Evolutionary conservation across 2,113 vertebrate genomes (phyloP).

Genomic region (Riparia riparia): DNA sequence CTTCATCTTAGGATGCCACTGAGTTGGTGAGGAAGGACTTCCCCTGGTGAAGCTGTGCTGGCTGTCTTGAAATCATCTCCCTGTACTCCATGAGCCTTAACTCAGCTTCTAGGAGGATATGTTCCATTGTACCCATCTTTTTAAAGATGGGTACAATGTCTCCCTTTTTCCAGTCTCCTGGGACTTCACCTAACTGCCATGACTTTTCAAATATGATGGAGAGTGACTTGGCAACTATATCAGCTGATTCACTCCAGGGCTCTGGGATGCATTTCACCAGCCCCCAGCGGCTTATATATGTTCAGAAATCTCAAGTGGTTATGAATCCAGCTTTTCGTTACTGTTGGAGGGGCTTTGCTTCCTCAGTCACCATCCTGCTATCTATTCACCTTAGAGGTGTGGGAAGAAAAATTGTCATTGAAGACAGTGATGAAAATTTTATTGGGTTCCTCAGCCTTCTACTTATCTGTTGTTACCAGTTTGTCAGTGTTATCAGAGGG

Average conservation of each 20-base stretch:
- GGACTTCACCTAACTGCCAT: not conserved
- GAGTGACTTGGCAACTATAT: not conserved
- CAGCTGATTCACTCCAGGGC: not conserved
- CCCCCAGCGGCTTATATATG: not conserved
- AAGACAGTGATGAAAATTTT: not conserved
- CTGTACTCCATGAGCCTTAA: not conserved
- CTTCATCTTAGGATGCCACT: not conserved
- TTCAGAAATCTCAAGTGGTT: not conserved
- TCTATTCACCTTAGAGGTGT: not conserved
- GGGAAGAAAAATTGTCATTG: not conserved
- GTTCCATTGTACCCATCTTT: not conserved
- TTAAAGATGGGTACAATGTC: not conserved
- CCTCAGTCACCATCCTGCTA: not conserved
- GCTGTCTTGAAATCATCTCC: accelerated
- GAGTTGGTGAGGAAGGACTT: not conserved
- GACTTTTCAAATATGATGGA: not conserved
- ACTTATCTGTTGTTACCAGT: not conserved
- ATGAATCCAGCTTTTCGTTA: not conserved
- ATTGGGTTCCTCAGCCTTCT: not conserved
- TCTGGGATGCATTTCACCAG: not conserved
- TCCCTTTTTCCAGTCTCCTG: not conserved
- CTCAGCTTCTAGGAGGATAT: not conserved
- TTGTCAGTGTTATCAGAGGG: not conserved
- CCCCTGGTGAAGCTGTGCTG: not conserved
- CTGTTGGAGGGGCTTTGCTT: not conserved